Conservation (phyloP, 2,113 vertebrate species). For the Apaloderma vittatum region DNA sequence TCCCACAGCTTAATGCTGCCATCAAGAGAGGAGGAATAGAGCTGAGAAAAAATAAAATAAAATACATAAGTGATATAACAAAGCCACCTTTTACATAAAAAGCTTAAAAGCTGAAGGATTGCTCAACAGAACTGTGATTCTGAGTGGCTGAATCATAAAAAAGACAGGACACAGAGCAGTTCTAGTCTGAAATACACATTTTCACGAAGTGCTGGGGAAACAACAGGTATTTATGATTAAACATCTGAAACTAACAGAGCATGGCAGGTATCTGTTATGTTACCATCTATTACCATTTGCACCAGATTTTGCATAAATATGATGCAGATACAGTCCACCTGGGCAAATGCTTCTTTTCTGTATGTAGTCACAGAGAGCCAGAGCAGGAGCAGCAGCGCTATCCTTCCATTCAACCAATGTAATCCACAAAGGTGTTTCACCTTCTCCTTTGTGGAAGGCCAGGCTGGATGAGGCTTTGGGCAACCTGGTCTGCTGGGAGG, state of each 20-base stretch:
- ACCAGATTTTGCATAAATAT: background rate
- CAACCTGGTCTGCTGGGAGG: no score
- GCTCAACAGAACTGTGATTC: background rate
- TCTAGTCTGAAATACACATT: background rate
- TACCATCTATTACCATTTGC: background rate
- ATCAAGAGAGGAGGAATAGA: conserved; percentile 91
- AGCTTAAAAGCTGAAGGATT: background rate
- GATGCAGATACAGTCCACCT: background rate
- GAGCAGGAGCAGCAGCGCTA: background rate
- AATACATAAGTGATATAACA: background rate
- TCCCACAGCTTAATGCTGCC: conserved; percentile 95
- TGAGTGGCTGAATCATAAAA: background rate
- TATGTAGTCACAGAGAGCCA: fast-evolving
- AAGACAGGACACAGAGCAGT: background rate
- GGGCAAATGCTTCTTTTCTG: background rate
- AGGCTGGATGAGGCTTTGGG: no score
- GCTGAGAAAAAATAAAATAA: conserved; percentile 70
- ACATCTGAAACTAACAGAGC: background rate
- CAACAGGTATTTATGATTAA: background rate
- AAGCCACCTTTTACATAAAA: background rate
- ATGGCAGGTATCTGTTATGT: fast-evolving
- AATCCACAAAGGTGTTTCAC: fast-evolving
- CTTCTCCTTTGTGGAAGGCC: fast-evolving
- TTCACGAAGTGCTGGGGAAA: background rate
- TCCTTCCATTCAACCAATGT: fast-evolving